phyloP scores from a whole-genome alignment of 2,888 invertebrate genomes.

The Scaptodrosophila latifasciaeformis region DNA sequence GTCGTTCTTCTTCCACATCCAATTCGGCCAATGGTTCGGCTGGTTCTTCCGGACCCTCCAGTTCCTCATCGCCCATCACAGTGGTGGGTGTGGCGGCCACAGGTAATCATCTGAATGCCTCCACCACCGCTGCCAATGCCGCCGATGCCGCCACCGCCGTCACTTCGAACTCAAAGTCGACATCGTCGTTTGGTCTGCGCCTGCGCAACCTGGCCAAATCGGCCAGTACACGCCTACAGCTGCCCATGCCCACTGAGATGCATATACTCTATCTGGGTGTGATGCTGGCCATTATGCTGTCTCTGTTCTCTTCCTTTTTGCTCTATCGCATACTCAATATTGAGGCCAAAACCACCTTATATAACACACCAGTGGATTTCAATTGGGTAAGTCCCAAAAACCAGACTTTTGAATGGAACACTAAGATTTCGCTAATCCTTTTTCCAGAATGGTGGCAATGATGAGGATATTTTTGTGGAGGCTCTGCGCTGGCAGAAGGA shows the following conservation, averaged over 20 bases:
- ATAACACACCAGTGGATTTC: slow-evolving; percentile 73
- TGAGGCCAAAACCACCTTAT: slow-evolving; percentile 72
- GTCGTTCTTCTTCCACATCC: slow-evolving; percentile 48
- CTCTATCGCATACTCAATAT: slow-evolving; percentile 74
- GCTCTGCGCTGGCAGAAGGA: slow-evolving; percentile 82
- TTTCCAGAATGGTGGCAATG: slow-evolving; percentile 75
- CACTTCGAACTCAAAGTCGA: no score
- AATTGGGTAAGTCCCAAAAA: slow-evolving; percentile 72
- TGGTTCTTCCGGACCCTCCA: slow-evolving; percentile 30
- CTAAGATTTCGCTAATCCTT: no score
- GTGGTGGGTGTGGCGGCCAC: slow-evolving; percentile 30
- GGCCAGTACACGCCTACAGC: slow-evolving; percentile 50
- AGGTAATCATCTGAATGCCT: no score
- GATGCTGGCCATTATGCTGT: slow-evolving; percentile 68
- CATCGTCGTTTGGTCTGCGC: slow-evolving; percentile 8
- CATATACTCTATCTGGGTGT: slow-evolving; percentile 73
- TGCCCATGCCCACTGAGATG: slow-evolving; percentile 67
- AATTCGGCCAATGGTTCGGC: slow-evolving; percentile 25
- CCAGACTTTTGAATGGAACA: no score
- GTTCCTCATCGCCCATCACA: slow-evolving; percentile 46
- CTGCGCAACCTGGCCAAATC: slow-evolving; percentile 23
- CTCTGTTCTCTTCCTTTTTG: slow-evolving; percentile 72
- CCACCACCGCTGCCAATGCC: neutral
- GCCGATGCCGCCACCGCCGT: neutral
- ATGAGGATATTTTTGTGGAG: slow-evolving; percentile 80